Evolutionary conservation across 2,888 invertebrate species (phyloP).

Genomic region (Chironomus riparius): DNA sequence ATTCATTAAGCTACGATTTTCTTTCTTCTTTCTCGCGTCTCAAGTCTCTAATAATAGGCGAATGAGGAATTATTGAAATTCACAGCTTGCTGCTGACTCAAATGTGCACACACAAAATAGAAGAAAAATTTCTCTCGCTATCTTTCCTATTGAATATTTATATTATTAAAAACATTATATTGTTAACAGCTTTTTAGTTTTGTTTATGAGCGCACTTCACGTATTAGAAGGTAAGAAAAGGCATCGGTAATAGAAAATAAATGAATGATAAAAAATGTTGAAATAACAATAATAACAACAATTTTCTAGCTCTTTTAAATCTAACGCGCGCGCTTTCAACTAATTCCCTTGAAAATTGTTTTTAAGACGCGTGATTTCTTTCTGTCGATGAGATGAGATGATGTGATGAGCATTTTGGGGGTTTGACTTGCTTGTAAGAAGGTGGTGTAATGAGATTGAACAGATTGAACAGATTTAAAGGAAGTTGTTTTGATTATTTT

Average conservation of each 20-base stretch:
- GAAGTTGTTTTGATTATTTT: no score
- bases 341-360: not conserved
- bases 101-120: not conserved
- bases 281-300: no score
- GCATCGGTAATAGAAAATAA: no score
- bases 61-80: not conserved
- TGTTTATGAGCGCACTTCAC: no score
- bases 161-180: not conserved
- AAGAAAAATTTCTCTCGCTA: not conserved
- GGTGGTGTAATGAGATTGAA: no score
- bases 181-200: not conserved
- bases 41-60: not conserved
- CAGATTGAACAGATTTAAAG: no score
- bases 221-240: no score
- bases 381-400: no score
- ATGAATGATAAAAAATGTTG: no score
- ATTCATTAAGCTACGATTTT: not conserved
- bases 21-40: not conserved
- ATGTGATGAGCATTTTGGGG: no score
- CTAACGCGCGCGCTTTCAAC: not conserved
- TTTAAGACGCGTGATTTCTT: not conserved
- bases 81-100: slow-evolving; percentile 14
- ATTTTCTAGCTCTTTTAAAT: not conserved
- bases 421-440: no score
- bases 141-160: not conserved